phyloP scores from a whole-genome alignment of 2,888 invertebrate genomes.

The Nipponacmea schrenckii region DNA sequence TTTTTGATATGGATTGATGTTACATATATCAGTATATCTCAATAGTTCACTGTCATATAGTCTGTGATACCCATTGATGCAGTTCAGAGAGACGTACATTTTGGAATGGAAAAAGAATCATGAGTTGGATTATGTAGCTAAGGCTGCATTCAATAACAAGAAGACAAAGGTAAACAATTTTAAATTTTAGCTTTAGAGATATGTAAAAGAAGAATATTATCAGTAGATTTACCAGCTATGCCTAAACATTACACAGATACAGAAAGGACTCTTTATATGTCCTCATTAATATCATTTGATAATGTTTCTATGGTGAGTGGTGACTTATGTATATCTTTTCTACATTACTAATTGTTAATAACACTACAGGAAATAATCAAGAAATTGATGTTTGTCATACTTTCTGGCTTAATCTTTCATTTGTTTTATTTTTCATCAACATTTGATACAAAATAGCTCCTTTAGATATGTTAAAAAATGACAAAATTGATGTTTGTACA shows the following conservation, averaged over 20 bases:
- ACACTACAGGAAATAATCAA: background rate
- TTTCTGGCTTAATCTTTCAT: background rate
- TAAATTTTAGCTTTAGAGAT: slow-evolving; percentile 49
- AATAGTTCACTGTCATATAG: no score
- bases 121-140: no score
- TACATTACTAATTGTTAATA: background rate
- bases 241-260: slow-evolving; percentile 56
- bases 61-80: no score
- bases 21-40: no score
- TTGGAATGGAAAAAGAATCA: no score
- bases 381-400: background rate
- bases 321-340: no score
- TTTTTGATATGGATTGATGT: background rate
- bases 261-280: slow-evolving; percentile 61
- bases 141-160: no score
- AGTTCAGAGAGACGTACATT: no score
- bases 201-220: slow-evolving; percentile 57
- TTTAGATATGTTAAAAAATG: no score
- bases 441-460: no score
- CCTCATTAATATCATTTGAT: slow-evolving; percentile 65
- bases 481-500: no score
- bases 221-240: slow-evolving; percentile 54
- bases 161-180: no score
- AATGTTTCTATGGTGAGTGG: slow-evolving; percentile 59
- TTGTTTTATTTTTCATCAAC: background rate